Evolutionary conservation across 1,140 invertebrate species (phyloP), one percentile per base, ranked within the genome.

Genomic region (Scaptodrosophila lebanonensis): DNA sequence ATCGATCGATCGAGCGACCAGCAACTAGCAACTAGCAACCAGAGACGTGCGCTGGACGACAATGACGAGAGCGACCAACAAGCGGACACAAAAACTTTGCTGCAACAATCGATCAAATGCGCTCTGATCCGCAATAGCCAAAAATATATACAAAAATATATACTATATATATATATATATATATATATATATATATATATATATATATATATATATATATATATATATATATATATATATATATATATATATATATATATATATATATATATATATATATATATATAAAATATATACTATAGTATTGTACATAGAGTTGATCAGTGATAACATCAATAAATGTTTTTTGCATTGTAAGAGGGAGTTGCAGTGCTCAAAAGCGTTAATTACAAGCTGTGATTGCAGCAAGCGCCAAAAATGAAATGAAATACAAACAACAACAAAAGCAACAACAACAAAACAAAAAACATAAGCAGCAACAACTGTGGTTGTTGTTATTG

Each of bases 51-150:
- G n/a, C n/a, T n/a, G n/a, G n/a, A n/a, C n/a, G n/a, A n/a, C n/a
- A n/a, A n/a, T 29, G 27, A 48, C 64, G 50, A 62, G 61, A 63
- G 53, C 72, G 73, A 77, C 77, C 60, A 64, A 53, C 54, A 40
- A 51, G 45, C 45, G 35, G 45, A 36, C 49, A 27, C 38, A 27
- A 42, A 16, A 54, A 42, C 58, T n/a, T n/a, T n/a, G n/a, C n/a
- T n/a, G 45, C 60, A 53, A 35, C 64, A 48, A 67, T 70, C 64
- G 66, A 70, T 70, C 64, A 66, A 67, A 61, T 45, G 40, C n/a
- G n/a, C n/a, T n/a, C 12, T 13, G 9, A 33, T 36, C n/a, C 22
- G 45, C 25, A 43, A 18, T 27, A 43, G 25, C 29, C 39, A 18
- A 39, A 27, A 20, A 54, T 27, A 44, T 8, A 40, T 30, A 18